phyloP scores from a whole-genome alignment of 2,888 invertebrate species.

The Drosophila mayaguana region DNA sequence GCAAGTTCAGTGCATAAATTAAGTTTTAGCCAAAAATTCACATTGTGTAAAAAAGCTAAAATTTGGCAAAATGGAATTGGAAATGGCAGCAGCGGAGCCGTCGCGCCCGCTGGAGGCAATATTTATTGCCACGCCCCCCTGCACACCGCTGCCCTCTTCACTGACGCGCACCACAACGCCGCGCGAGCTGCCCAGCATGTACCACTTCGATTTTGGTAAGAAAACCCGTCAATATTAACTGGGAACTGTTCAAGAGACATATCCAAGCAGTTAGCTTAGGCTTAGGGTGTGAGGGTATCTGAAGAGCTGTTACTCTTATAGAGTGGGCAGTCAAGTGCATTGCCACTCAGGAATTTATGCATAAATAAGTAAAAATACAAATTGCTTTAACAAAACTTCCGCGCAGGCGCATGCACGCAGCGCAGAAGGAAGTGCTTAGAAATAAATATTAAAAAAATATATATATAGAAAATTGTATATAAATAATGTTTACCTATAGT shows the following conservation, averaged over 20 bases:
- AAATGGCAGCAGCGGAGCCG: slow-evolving; percentile 58
- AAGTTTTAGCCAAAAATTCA: slow-evolving; percentile 37
- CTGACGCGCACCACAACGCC: slow-evolving; percentile 77
- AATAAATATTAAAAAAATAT: slow-evolving; percentile 6
- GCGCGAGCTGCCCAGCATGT: slow-evolving; percentile 78
- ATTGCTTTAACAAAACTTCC: slow-evolving; percentile 50
- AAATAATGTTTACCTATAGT: no score
- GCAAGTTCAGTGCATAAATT: slow-evolving; percentile 68
- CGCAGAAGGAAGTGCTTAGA: slow-evolving; percentile 41
- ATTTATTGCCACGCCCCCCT: slow-evolving; percentile 65
- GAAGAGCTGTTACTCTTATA: slow-evolving; percentile 18
- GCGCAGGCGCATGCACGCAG: slow-evolving; percentile 62
- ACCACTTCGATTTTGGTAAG: slow-evolving; percentile 79
- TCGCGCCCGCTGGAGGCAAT: slow-evolving; percentile 65
- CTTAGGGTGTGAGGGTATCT: slow-evolving; percentile 2
- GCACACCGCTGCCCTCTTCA: slow-evolving; percentile 54
- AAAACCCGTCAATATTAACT: neutral
- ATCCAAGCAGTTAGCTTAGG: slow-evolving; percentile 20
- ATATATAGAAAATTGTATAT: neutral
- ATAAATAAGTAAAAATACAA: slow-evolving; percentile 7
- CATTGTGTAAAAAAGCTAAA: slow-evolving; percentile 14
- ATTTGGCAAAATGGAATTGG: slow-evolving; percentile 17
- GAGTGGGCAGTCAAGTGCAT: slow-evolving; percentile 47
- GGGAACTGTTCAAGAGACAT: no score
- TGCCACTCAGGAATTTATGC: slow-evolving; percentile 36